Base-by-base conservation (phyloP, 1,140 invertebrate species). In the Diorhabda elongata region DNA sequence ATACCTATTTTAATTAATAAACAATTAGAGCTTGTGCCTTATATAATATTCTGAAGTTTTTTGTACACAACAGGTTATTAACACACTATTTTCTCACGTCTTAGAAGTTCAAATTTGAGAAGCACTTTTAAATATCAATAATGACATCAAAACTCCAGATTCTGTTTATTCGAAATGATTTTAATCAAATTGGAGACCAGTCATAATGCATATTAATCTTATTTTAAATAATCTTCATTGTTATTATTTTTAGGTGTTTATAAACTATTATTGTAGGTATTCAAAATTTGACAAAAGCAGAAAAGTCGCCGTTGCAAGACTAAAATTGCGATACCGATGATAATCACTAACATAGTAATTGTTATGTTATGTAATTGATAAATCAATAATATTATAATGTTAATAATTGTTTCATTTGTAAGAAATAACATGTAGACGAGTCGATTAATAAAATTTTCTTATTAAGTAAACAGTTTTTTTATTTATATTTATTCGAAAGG, bases 321-420 rank as follows among this genome's bases (percentile, higher is more conserved):
- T 72, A 65, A 72, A 75, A 68, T 73, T 76, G 75, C 71, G 75
- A 79, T 77, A 76, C 77, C 73, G 75, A 78, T 75, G 78, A 79
- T 78, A 78, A 79, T 79, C 77, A 79, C 74, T 77, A 79, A 76
- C 66, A 77, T 77, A 76, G 75, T 69, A 74, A 76, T 75, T 79
- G 78, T 79, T 79, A 76, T 77, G 70, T 75, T 73, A 74, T 75
- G 69, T 73, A 73, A 73, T 73, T 73, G 67, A 73, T 70, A 67
- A 71, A 73, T 73, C 68, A 75, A 73, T 72, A 70, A 73, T 71
- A 74, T 75, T 69, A 75, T 68, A 75, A 75, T 75, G 75, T 76
- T 76, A 69, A 76, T 52, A 56, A 68, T 71, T 76, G 68, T 74
- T 76, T 76, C 69, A 74, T 76, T 76, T 76, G 66, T 74, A 73